Evolutionary conservation across 2,797 vertebrate species (phyloP).

Genomic region (Acestrorhynchus altus): DNA sequence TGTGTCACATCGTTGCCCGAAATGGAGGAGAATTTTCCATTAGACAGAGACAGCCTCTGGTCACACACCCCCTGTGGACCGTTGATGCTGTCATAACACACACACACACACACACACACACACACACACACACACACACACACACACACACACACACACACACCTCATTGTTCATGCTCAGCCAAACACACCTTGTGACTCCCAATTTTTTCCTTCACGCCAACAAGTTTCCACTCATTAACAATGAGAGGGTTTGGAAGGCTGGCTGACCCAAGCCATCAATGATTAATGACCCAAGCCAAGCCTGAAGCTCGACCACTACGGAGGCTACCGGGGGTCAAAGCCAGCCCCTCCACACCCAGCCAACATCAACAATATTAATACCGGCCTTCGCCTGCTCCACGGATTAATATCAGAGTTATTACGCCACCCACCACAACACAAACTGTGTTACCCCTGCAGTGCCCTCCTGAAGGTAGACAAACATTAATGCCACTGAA

Average conservation of each 20-base stretch:
- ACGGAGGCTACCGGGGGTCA: constrained; percentile 61
- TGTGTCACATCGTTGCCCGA: constrained; percentile 27
- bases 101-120: constrained; percentile 29
- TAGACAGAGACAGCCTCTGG: constrained; percentile 21
- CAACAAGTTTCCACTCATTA: constrained; percentile 44
- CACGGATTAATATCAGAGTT: constrained; percentile 40
- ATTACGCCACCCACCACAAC: constrained; percentile 18
- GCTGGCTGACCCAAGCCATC: constrained; percentile 65
- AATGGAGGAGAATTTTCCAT: constrained; percentile 45
- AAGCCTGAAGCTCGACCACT: constrained; percentile 53
- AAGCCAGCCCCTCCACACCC: constrained; percentile 32
- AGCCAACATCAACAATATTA: constrained; percentile 39
- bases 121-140: constrained; percentile 32
- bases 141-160: constrained; percentile 30
- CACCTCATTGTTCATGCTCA: constrained; percentile 38
- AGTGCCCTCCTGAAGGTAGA: neutral
- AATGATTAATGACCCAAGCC: constrained; percentile 81
- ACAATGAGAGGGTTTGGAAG: constrained; percentile 47
- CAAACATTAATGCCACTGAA: constrained; percentile 41
- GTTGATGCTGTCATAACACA: constrained; percentile 40
- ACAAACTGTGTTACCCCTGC: constrained; percentile 14
- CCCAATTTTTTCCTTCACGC: neutral
- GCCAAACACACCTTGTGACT: constrained; percentile 21
- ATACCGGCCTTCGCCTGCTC: constrained; percentile 10
- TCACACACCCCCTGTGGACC: constrained; percentile 15